phyloP scores from a whole-genome alignment of 2,113 vertebrate genomes.

The Dolichotis patagonum region DNA sequence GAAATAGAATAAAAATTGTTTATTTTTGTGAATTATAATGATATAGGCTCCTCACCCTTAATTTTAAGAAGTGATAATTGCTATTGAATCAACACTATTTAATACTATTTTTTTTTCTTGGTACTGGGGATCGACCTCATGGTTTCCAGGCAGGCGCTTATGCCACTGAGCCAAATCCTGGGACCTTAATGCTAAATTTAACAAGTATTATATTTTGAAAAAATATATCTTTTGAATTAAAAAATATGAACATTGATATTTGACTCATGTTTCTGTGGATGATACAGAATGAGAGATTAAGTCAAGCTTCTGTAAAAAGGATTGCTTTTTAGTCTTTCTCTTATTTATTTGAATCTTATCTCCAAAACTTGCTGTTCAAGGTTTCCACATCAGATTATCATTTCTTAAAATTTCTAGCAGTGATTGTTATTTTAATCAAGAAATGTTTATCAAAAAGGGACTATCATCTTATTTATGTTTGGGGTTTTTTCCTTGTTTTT shows the following conservation, averaged over 20 bases:
- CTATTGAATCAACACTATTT: background rate
- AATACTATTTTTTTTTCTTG: too few species aligned
- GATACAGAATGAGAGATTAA: background rate
- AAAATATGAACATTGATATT: background rate
- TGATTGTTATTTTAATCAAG: background rate
- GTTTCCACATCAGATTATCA: background rate
- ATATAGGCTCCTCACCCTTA: background rate
- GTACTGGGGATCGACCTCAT: too few species aligned
- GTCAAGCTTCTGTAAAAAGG: background rate
- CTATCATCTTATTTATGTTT: background rate
- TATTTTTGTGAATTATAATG: background rate
- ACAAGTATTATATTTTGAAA: background rate
- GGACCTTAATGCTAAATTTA: background rate
- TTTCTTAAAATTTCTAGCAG: background rate
- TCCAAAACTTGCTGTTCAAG: background rate
- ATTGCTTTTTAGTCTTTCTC: background rate
- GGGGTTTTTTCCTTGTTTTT: background rate
- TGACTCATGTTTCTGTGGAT: background rate
- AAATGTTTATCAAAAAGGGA: background rate
- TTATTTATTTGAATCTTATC: background rate
- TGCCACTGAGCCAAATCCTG: too few species aligned
- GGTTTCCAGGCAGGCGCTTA: too few species aligned
- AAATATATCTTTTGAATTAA: background rate
- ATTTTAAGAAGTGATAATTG: background rate
- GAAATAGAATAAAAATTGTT: background rate